A percentile compares a stretch with the other conserved stretches of the same genome.
These are phyloP conservation scores for Potamarius usumacintae DNA, from an alignment of 2,113 vertebrate genomes.

Conservation along the genomic window DNA sequence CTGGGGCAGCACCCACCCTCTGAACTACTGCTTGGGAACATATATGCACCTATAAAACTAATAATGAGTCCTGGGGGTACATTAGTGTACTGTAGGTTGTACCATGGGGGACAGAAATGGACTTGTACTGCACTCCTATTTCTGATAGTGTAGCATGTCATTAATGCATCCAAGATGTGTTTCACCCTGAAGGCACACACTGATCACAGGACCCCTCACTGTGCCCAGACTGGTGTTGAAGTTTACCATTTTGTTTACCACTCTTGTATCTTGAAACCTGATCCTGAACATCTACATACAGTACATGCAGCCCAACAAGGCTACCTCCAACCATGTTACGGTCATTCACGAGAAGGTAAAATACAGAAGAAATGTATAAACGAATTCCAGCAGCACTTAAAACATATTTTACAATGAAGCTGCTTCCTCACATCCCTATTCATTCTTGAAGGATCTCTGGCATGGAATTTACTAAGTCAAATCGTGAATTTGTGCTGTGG, in stretches of 20 bases:
- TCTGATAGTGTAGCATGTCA: background rate
- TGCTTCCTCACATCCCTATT: slow-evolving; percentile 51
- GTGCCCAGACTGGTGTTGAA: background rate
- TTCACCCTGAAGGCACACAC: background rate
- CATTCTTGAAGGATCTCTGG: slow-evolving; percentile 50
- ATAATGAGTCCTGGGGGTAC: too few relatives aligned
- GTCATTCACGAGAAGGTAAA: slow-evolving; percentile 14
- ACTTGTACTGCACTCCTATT: too few relatives aligned
- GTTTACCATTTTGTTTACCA: background rate
- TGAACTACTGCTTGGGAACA: too few relatives aligned
- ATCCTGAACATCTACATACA: background rate
- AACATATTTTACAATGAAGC: slow-evolving; percentile 34
- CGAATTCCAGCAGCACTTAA: slow-evolving; percentile 38
- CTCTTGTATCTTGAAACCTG: background rate
- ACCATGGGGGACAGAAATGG: too few relatives aligned
- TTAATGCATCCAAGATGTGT: slow-evolving; percentile 8
- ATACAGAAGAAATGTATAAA: slow-evolving; percentile 2
- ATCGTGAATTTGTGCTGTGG: slow-evolving; percentile 54
- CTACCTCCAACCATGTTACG: background rate
- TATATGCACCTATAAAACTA: too few relatives aligned
- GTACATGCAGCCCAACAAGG: too few relatives aligned
- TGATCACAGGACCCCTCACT: background rate
- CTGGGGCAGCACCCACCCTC: too few relatives aligned
- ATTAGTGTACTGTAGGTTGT: too few relatives aligned
- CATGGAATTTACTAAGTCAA: slow-evolving; percentile 60